Evolutionary conservation across 1,140 invertebrate species (phyloP), one percentile per base, ranked within the genome.

Genomic region (Sycophaga agraensis): DNA sequence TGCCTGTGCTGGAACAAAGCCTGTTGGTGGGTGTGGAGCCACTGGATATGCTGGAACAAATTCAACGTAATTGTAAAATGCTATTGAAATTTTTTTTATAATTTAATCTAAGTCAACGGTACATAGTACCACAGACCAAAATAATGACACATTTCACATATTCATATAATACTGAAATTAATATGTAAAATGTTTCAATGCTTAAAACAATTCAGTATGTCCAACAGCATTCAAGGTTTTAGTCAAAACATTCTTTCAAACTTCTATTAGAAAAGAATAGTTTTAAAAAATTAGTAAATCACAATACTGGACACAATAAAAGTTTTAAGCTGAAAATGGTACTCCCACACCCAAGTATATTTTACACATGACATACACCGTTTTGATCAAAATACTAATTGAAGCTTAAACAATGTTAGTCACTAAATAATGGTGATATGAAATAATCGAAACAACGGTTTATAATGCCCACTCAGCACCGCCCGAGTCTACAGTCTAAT

Each of bases 361-460:
- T 76, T 80, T 80, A 80, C 78, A 82, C 79, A 80, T 80, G 77
- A 81, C 79, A 80, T 81, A 80, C 74, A 81, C 76, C 77, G 76
- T 79, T 79, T 80, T 79, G 71, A 79, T 79, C 71, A 74, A 79
- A 72, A 73, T 80, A 81, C 78, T 81, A 80, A 79, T 79, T 75
- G 73, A 80, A 81, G 79, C 79, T 81, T 76, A 80, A 81, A 81
- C 78, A 79, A 79, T 80, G 79, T 81, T 81, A 81, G 78, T 81
- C 76, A 81, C 78, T 80, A 81, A 72, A 74, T 81, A 79, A 79
- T 79, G 75, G 76, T 81, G 77, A 77, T 77, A 77, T 76, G 63
- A 79, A 78, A 75, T 72, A 76, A 75, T 66, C 73, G 72, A 77
- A 77, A 75, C 70, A 70, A 73, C 65, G 71, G 71, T 75, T 73